Evolutionary conservation across 2,113 vertebrate species (phyloP), one percentile per base, ranked within the genome.

Genomic region (Arenaria interpres): DNA sequence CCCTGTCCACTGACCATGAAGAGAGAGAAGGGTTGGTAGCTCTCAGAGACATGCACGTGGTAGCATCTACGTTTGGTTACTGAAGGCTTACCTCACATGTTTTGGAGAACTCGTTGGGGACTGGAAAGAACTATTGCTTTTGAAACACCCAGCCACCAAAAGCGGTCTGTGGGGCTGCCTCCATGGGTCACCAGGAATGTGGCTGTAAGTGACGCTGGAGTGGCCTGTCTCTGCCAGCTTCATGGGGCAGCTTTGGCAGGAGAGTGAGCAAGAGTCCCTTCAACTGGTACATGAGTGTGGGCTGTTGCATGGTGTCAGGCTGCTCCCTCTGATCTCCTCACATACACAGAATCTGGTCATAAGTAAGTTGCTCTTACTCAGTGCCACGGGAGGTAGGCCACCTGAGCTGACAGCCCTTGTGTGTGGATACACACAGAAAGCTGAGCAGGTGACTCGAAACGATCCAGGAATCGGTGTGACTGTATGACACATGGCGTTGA

Each of bases 401-500:
- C 16, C 13, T 53, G 73, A 35, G 46, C 1, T 60, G 64, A 10
- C 35, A 67, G 35, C 59, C 50, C 30, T 14, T 5, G 0, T n/a
- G 73, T 48, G 62, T 85, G 73, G 48, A 7, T 8, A 5, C 15
- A 27, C 21, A 17, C 17, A 19, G 74, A 73, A 23, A 83, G 27
- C 46, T 68, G 35, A 59, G 54, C 19, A 78, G 46, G 56, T 14
- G 41, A 12, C 45, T 72, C 51, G 15, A 16, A 64, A 25, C 35
- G 5, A 8, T 20, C 28, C 45, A 56, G 60, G 32, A 24, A 27
- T 4, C 2, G 4, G 14, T 30, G 21, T 27, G 62, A 24, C 23
- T 72, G 28, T 35, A 9, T 51, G 56, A 37, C 30, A n/a, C 4
- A 0, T 6, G 39, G 21, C 2, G 1, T 3, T 66, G 64, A 59